These are phyloP conservation scores for Microctenopoma lineatum DNA, from an alignment of 2,797 vertebrate species.

Conservation along the genomic window DNA sequence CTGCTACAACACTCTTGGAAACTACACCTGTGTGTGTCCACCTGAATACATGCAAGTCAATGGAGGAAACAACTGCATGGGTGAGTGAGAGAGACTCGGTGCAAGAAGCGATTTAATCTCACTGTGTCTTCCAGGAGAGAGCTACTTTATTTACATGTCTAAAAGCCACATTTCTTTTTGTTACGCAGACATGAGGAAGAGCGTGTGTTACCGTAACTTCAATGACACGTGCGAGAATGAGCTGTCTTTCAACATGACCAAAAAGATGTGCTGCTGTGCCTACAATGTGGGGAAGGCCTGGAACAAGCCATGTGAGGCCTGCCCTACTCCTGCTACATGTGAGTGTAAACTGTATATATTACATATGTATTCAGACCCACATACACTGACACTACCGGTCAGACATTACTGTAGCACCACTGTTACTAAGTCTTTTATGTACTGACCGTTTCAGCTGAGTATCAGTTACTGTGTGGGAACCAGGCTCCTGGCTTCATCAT, in stretches of 20 bases:
- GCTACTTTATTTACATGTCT: neutral
- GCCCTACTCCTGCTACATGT: conserved; percentile 91
- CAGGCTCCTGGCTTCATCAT: conserved; percentile 92
- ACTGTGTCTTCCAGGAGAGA: neutral
- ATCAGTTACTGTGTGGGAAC: conserved; percentile 92
- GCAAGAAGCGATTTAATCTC: neutral
- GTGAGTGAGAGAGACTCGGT: conserved; percentile 71
- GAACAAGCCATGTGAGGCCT: conserved; percentile 94
- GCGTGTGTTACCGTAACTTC: conserved; percentile 92
- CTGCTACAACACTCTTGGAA: conserved; percentile 94
- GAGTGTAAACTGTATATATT: conserved; percentile 64
- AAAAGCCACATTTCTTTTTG: neutral
- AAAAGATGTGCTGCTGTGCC: conserved; percentile 96
- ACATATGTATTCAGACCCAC: no score
- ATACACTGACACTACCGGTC: neutral
- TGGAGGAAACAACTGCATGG: conserved; percentile 94
- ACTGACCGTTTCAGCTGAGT: conserved; percentile 83
- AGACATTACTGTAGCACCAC: neutral
- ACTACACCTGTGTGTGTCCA: conserved; percentile 94
- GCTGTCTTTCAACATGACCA: conserved; percentile 94
- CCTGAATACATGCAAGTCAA: conserved; percentile 96
- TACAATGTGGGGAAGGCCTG: conserved; percentile 96
- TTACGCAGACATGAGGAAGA: conserved; percentile 91
- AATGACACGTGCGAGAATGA: conserved; percentile 93
- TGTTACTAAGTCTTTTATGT: conserved; percentile 2